phyloP scores from a whole-genome alignment of 2,888 invertebrate species.

The Ectemnius cavifrons region DNA sequence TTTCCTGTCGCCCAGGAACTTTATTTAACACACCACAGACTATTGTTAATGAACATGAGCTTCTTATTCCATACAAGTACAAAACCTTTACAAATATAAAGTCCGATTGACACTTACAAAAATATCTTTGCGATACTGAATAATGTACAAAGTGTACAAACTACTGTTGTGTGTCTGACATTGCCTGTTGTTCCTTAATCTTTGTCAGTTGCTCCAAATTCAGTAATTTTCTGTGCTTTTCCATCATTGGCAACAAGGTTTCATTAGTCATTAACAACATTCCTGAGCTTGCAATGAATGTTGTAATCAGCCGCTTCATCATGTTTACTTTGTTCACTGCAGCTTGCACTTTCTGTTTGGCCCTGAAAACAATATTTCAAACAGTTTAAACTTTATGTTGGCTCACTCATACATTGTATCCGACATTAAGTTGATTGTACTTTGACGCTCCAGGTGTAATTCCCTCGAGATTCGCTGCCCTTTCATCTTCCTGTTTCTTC shows the following conservation, averaged over 20 bases:
- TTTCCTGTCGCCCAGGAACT: neutral
- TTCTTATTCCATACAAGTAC: neutral
- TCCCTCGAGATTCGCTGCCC: slow-evolving; percentile 50
- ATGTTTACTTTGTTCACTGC: slow-evolving; percentile 57
- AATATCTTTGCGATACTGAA: slow-evolving; percentile 7
- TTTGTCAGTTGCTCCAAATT: slow-evolving; percentile 57
- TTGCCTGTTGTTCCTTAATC: slow-evolving; percentile 31
- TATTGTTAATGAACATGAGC: neutral
- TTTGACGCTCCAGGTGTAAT: slow-evolving; percentile 52
- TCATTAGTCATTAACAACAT: slow-evolving; percentile 33
- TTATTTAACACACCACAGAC: too few relatives aligned
- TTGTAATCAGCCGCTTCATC: slow-evolving; percentile 62
- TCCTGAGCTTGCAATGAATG: slow-evolving; percentile 55
- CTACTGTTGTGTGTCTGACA: neutral
- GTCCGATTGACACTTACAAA: neutral
- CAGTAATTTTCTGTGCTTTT: slow-evolving; percentile 58
- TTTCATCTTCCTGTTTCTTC: slow-evolving; percentile 48
- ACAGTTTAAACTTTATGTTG: neutral
- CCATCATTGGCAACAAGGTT: slow-evolving; percentile 53
- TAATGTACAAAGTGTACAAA: neutral
- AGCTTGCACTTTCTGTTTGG: slow-evolving; percentile 45
- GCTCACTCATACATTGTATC: neutral
- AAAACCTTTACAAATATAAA: neutral
- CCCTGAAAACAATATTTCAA: slow-evolving; percentile 45
- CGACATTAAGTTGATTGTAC: slow-evolving; percentile 42